Evolutionary conservation across 1,140 invertebrate species (phyloP), one percentile per base, ranked within the genome.

Genomic region (Drosophila murphyi): DNA sequence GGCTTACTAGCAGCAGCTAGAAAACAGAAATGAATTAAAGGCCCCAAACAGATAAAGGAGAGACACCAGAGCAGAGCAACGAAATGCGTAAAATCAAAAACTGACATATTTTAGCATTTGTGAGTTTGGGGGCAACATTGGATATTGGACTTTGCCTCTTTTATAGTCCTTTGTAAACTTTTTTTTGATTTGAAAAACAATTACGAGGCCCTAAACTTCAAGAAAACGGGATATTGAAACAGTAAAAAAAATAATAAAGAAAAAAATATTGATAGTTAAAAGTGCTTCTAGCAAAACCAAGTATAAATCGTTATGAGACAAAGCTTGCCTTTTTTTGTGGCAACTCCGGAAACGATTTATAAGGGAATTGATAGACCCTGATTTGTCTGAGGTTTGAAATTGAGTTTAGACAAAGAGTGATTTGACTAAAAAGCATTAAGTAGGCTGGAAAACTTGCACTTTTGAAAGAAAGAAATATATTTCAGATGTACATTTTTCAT

Each of bases 1-100:
- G 79, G 57, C 80, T 80, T 83, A 63, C 80, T 76, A 28, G 65
- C 10, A 48, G 50, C 72, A 64, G 41, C 59, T 56, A 75, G 57
- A 75, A 32, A 62, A 67, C 56, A 54, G 59, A 81, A 83, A 80
- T 69, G 75, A 86, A 81, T 81, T 78, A 86, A 86, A 78, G 68
- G 47, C 62, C 65, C 72, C 37, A 37, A 35, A 60, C 39, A 59
- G 32, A 39, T 37, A 37, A 62, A 3, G 8, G 59, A 0, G 51
- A 47, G 41, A 56, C 45, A 50, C 48, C n/a, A 70, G 69, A 52
- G 67, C 69, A 78, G 64, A 78, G 61, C 73, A 80, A 78, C 75
- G 71, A 85, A 85, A 68, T 85, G 82, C 82, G 82, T 86, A 70
- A 80, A 80, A 80, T 67, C 72, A 70, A 75, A 70, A 69, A 57